phyloP scores from a whole-genome alignment of 2,113 vertebrate genomes.

The Daphoenositta chrysoptera region DNA sequence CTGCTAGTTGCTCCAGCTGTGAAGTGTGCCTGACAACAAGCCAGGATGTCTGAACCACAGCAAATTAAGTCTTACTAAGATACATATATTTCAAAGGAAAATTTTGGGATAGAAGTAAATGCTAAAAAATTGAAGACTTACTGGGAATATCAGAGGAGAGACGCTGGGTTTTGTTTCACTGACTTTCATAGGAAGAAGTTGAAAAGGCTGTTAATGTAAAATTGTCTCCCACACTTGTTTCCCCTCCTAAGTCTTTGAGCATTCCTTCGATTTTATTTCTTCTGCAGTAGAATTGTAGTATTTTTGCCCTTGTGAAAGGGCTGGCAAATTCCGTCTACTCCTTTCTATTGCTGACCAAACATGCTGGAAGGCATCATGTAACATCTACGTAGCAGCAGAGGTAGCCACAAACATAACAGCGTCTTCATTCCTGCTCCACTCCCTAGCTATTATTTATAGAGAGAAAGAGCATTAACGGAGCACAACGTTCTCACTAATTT shows the following conservation, averaged over 20 bases:
- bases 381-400: neutral
- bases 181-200: neutral
- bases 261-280: neutral
- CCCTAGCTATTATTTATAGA: neutral
- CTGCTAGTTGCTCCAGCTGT: neutral
- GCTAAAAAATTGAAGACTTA: neutral
- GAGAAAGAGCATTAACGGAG: neutral
- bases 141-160: neutral
- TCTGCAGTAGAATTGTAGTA: neutral
- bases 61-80: neutral
- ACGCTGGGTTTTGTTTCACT: neutral
- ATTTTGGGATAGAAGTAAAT: neutral
- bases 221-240: neutral
- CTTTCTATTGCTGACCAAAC: neutral
- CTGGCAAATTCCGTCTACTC: neutral
- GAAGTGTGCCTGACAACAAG: neutral
- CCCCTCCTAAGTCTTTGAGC: neutral
- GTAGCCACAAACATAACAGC: neutral
- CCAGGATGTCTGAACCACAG: neutral
- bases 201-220: neutral
- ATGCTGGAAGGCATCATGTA: neutral
- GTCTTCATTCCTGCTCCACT: neutral
- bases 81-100: neutral
- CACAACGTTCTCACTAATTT: slow-evolving; percentile 21
- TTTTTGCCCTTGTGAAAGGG: neutral